Base-by-base conservation (phyloP, 2,797 vertebrate species). In the Lepidocolaptes lacrymiger region DNA sequence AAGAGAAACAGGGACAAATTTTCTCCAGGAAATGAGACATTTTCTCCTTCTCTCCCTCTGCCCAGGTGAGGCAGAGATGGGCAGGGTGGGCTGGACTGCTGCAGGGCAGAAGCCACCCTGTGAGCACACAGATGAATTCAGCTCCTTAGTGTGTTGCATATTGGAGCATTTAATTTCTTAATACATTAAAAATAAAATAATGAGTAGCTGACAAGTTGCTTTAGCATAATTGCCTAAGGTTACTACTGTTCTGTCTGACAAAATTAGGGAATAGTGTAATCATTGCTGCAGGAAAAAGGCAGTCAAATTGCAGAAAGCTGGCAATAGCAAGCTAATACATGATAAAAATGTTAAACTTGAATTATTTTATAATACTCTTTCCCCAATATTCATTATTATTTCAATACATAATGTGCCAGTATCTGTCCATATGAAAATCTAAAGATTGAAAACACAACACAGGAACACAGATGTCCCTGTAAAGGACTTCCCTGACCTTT, bases 401-500 rank as follows among this genome's bases (percentile, higher is more conserved):
- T 90, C 39, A 91, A 55, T 77, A 69, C 22, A 73, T 49, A 64
- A 61, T 30, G 9, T 44, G 26, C 27, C 44, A 34, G 7, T 71
- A 28, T 76, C n/a, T 74, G 36, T 61, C 61, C 52, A n/a, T 24
- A 62, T 20, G 14, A 91, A 85, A 79, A 89, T 61, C 59, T 51
- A 55, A 82, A 88, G 59, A 78, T 9, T 89, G 54, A 83, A 76
- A 93, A 73, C 51, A 88, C 36, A 84, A 48, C 58, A 58, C 19
- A 28, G 11, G 56, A 86, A 89, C 56, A 88, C 32, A 91, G 63
- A 76, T 93, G 77, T 79, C 91, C 68, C 30, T 28, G 23, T 9
- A 89, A 37, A 84, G 62, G 66, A 82, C 62, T 91, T 85, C 28
- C 20, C 7, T 96, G 95, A 95, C 88, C 91, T 97, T 96, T 96